These are phyloP conservation scores for Beaufortia kweichowensis DNA, from an alignment of 2,113 vertebrate species.

Conservation along the genomic window DNA sequence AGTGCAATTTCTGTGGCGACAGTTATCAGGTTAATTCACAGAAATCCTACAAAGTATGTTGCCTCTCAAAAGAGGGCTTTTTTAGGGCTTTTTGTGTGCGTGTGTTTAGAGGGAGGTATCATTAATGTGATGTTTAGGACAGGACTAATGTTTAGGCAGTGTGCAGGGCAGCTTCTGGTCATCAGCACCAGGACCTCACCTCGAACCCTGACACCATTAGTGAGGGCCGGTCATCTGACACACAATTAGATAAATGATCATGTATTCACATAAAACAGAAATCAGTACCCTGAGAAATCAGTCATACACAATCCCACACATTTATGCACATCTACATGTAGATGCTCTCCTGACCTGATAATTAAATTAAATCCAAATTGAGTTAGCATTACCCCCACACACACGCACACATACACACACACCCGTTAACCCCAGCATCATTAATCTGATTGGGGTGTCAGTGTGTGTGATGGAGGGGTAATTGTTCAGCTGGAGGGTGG, in stretches of 20 bases:
- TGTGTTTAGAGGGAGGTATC: not conserved
- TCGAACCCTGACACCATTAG: conserved; percentile 12
- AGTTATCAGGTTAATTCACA: too few relatives aligned
- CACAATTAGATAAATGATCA: not conserved
- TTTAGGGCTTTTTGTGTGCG: not conserved
- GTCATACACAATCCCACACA: not conserved
- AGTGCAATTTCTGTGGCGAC: too few relatives aligned
- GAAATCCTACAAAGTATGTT: too few relatives aligned
- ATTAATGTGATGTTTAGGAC: conserved; percentile 6
- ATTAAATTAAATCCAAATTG: not conserved
- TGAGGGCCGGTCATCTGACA: conserved; percentile 3
- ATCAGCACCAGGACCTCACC: not conserved
- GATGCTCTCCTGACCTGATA: not conserved
- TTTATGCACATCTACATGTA: not conserved
- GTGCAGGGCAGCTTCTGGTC: not conserved
- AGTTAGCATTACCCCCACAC: not conserved
- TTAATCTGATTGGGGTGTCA: conserved; percentile 41
- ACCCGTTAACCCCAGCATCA: conserved; percentile 26
- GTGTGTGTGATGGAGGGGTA: conserved; percentile 45
- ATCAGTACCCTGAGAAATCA: not conserved
- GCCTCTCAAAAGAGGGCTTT: too few relatives aligned
- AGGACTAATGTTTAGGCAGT: conserved; percentile 16
- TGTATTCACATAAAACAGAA: not conserved
- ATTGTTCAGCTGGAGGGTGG: conserved; percentile 39
- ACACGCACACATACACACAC: conserved; percentile 7